Conservation (phyloP, 2,113 vertebrate genomes). For the Pimephales promelas region DNA sequence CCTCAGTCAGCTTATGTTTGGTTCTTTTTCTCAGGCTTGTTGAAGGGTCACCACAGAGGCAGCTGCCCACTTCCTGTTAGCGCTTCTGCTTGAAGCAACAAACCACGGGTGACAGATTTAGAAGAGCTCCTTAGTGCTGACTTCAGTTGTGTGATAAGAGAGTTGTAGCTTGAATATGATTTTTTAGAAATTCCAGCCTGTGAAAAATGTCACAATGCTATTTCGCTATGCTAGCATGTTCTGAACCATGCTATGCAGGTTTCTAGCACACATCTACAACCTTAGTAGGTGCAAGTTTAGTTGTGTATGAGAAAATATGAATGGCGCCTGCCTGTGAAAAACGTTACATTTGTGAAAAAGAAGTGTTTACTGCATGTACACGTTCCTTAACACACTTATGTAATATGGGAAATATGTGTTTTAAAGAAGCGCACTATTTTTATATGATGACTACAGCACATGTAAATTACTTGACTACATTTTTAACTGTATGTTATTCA, state of each 20-base stretch:
- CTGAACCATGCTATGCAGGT: background rate
- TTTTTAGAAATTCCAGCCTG: background rate
- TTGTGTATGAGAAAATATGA: background rate
- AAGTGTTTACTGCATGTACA: too few species aligned
- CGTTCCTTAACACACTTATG: too few species aligned
- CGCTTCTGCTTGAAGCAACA: slow-evolving; percentile 59
- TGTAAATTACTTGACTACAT: too few species aligned
- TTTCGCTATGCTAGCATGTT: background rate
- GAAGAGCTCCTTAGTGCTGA: background rate
- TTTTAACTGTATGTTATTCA: too few species aligned
- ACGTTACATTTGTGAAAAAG: background rate
- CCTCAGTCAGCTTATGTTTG: slow-evolving; percentile 11
- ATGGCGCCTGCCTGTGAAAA: background rate
- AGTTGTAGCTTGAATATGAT: background rate
- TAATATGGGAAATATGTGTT: too few species aligned
- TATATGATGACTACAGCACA: too few species aligned
- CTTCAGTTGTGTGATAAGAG: background rate
- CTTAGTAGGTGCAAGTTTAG: background rate
- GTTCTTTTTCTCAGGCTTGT: slow-evolving; percentile 43
- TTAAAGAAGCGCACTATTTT: too few species aligned
- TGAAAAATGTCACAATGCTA: background rate
- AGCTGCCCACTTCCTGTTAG: slow-evolving; percentile 61
- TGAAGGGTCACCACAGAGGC: slow-evolving; percentile 23
- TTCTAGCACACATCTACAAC: background rate
- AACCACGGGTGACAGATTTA: slow-evolving; percentile 50